Evolutionary conservation across 2,797 vertebrate genomes (phyloP), one percentile per base, ranked within the genome.

Genomic region (Helostoma temminkii): DNA sequence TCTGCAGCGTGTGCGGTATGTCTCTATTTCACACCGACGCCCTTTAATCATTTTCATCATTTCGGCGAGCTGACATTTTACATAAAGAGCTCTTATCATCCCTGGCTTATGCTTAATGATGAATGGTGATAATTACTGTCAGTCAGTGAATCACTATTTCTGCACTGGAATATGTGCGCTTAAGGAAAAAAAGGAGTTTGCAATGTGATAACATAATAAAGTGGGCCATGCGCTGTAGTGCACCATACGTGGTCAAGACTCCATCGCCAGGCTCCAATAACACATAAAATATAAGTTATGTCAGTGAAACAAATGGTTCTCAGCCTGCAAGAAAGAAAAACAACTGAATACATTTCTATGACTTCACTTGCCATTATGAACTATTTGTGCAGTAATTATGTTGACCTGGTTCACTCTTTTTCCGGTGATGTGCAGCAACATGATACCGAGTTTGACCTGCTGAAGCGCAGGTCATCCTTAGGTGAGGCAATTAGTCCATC

Each of bases 21-120:
- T 86, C 80, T 90, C 79, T 65, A 48, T 86, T 85, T 83, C 66
- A 73, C 75, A 60, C 56, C 59, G 48, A 71, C 65, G 82, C 73
- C 65, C 82, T 86, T 83, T 87, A 82, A 91, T 89, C 77, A 75
- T 85, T 85, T 79, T 74, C 82, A 88, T 81, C 69, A 80, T 78
- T 71, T 72, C 78, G 47, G 54, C 9, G 3, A 71, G 80, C 75
- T 81, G 87, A 83, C 83, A 76, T 80, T 82, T 66, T 68, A 81
- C 82, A 78, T 76, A 83, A 79, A 83, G 57, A 81, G 70, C 83
- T 79, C 76, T 88, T 70, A 85, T 84, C 74, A 74, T 75, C 64
- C 25, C 61, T n/a, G 49, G 74, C 73, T 80, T 74, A 64, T 10
- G 45, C 54, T 77, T 83, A 82, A 78, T 85, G 85, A 86, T 80